phyloP scores from a whole-genome alignment of 2,888 invertebrate genomes.

The Drosophila merina region DNA sequence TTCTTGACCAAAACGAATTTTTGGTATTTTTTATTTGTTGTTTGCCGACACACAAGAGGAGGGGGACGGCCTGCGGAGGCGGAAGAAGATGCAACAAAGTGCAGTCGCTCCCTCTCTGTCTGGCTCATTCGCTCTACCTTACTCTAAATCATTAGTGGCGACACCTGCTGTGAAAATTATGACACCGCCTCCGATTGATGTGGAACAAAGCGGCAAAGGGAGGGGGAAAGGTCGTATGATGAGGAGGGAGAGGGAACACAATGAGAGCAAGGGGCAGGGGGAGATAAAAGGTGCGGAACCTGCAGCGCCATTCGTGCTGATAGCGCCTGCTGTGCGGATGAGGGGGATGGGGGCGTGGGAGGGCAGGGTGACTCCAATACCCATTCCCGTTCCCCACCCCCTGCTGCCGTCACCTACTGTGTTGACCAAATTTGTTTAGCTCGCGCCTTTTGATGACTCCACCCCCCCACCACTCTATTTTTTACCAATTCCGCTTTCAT shows the following conservation, averaged over 20 bases:
- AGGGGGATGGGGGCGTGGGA: not conserved
- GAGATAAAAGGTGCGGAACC: constrained; percentile 74
- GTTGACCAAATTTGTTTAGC: constrained; percentile 70
- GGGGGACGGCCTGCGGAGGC: constrained; percentile 1
- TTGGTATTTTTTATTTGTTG: constrained; percentile 52
- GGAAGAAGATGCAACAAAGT: constrained; percentile 28
- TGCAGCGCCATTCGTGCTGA: constrained; percentile 68
- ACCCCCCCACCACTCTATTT: constrained; percentile 6
- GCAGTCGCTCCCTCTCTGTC: constrained; percentile 44
- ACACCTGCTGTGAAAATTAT: constrained; percentile 84
- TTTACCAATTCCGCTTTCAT: not conserved
- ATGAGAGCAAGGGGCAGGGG: not conserved
- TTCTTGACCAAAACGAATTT: constrained; percentile 67
- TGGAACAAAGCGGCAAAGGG: constrained; percentile 35
- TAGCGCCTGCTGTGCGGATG: constrained; percentile 69
- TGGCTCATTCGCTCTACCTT: constrained; percentile 16
- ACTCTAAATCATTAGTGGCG: constrained; percentile 78
- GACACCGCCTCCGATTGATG: constrained; percentile 82
- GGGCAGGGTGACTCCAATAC: not conserved
- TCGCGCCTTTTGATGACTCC: constrained; percentile 54
- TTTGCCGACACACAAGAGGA: constrained; percentile 47
- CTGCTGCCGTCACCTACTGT: constrained; percentile 58
- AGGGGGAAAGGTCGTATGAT: too few species aligned
- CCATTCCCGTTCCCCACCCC: not conserved
- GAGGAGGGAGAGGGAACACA: not conserved